Evolutionary conservation across 2,888 invertebrate genomes (phyloP).

Genomic region (Hipparchia semele): DNA sequence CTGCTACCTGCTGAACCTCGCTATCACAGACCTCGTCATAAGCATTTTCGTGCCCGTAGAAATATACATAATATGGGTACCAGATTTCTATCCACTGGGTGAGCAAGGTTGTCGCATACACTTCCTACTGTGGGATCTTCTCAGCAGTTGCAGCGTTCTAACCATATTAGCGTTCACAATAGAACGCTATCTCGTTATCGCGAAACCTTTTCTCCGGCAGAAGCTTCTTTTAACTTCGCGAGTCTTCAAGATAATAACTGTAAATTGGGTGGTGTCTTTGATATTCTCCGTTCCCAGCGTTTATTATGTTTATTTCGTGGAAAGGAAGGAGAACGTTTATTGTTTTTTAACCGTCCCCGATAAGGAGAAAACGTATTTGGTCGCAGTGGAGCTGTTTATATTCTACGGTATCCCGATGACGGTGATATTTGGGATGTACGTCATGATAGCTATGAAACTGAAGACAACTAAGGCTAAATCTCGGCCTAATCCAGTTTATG

Average conservation of each 20-base stretch:
- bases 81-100: slow-evolving; percentile 88
- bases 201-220: slow-evolving; percentile 91
- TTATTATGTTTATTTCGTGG: slow-evolving; percentile 63
- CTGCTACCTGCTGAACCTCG: slow-evolving; percentile 90
- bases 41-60: slow-evolving; percentile 90
- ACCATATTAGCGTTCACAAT: slow-evolving; percentile 94
- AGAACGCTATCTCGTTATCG: slow-evolving; percentile 93
- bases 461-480: slow-evolving; percentile 82
- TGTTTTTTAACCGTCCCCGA: slow-evolving; percentile 64
- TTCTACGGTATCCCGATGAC: slow-evolving; percentile 94
- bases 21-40: slow-evolving; percentile 89
- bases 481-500: slow-evolving; percentile 74
- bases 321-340: slow-evolving; percentile 63
- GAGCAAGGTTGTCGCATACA: slow-evolving; percentile 89
- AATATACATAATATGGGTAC: slow-evolving; percentile 89
- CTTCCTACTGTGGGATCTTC: slow-evolving; percentile 90
- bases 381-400: slow-evolving; percentile 86
- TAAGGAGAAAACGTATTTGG: slow-evolving; percentile 54
- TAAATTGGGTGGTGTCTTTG: slow-evolving; percentile 90
- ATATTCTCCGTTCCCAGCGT: slow-evolving; percentile 87
- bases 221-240: slow-evolving; percentile 90
- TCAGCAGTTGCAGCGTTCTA: slow-evolving; percentile 90
- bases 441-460: slow-evolving; percentile 88
- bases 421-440: slow-evolving; percentile 90
- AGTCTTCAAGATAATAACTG: slow-evolving; percentile 86